Conservation (phyloP, 2,113 vertebrate species). For the Hippolais icterina region DNA sequence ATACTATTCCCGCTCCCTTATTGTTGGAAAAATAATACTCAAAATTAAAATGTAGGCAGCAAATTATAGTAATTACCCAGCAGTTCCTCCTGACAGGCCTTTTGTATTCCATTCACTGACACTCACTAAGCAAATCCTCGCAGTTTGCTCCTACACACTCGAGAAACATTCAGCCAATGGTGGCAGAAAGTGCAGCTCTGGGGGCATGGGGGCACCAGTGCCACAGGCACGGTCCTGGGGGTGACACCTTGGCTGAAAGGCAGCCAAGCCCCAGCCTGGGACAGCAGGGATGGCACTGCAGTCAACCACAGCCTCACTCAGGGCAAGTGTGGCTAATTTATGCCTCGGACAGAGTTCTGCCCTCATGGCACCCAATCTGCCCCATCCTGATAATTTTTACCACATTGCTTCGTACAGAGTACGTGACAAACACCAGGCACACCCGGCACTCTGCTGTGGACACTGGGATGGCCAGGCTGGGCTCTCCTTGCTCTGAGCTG, state of each 20-base stretch:
- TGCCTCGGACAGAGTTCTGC: fast-evolving
- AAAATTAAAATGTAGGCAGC: constrained; percentile 58
- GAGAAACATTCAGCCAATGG: background rate
- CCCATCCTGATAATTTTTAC: fast-evolving
- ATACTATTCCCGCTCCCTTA: constrained; percentile 51
- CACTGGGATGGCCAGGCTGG: background rate
- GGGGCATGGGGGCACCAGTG: background rate
- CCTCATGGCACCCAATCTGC: fast-evolving
- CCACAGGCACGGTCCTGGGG: fast-evolving
- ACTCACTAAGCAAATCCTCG: constrained; percentile 44
- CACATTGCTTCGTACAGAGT: fast-evolving
- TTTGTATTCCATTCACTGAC: constrained; percentile 47
- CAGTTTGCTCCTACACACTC: constrained; percentile 15
- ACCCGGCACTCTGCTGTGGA: fast-evolving
- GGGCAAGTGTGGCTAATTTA: background rate
- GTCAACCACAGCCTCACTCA: background rate
- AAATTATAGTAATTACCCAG: constrained; percentile 58
- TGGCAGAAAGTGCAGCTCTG: background rate
- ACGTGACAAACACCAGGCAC: fast-evolving
- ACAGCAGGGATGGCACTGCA: fast-evolving
- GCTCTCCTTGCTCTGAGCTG: background rate
- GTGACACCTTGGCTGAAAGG: background rate
- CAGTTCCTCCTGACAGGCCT: constrained; percentile 53
- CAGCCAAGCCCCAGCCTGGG: background rate
- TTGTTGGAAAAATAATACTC: constrained; percentile 51